These are phyloP conservation scores for Drosophila subpulchrella DNA, from an alignment of 1,140 invertebrate species.

Conservation along the genomic window DNA sequence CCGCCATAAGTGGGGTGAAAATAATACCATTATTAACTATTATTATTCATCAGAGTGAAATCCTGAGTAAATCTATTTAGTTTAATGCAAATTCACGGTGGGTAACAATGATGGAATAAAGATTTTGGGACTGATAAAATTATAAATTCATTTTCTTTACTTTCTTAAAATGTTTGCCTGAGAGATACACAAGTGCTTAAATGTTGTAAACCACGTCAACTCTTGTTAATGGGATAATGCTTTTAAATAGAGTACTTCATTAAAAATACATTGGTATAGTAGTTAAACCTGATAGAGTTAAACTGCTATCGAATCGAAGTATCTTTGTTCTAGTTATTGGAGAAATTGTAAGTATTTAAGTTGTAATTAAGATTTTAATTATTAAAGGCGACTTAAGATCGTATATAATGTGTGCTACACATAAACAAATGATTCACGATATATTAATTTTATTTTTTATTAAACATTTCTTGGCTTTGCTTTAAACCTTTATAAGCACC, in stretches of 20 bases:
- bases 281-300: not conserved
- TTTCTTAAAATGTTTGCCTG: too few relatives aligned
- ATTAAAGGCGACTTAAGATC: not conserved
- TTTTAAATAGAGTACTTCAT: too few relatives aligned
- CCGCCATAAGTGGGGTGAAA: not conserved
- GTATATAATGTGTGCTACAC: not conserved
- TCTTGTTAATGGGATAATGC: too few relatives aligned
- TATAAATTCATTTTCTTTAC: too few relatives aligned
- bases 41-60: not conserved
- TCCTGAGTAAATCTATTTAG: not conserved
- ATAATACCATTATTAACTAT: conserved; percentile 9
- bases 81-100: not conserved
- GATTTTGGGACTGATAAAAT: too few relatives aligned
- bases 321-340: not conserved
- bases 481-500: not conserved
- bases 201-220: too few relatives aligned
- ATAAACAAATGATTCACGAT: not conserved
- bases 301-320: too few relatives aligned
- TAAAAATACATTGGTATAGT: not conserved
- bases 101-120: not conserved
- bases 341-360: not conserved
- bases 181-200: too few relatives aligned
- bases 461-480: not conserved
- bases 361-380: not conserved
- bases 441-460: not conserved